Evolutionary conservation across 1,140 invertebrate genomes (phyloP).

Genomic region (Bicyclus anynana): DNA sequence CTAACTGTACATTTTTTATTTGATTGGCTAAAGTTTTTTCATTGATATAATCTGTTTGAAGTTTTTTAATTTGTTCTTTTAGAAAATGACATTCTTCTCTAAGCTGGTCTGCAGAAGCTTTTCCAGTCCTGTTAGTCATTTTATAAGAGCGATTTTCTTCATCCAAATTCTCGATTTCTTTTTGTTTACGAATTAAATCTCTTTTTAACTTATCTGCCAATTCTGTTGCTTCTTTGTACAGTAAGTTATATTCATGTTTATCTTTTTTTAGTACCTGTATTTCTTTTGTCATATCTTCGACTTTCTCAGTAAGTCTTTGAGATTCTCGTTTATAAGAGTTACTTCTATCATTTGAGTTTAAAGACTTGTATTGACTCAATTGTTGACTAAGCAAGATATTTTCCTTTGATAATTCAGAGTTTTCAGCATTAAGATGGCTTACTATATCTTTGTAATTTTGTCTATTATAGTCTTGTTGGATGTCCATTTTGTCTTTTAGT

Average conservation of each 20-base stretch:
- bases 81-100: conserved; percentile 69
- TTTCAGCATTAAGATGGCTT: conserved; percentile 64
- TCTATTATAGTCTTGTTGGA: conserved; percentile 42
- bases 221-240: conserved; percentile 55
- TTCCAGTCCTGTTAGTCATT: conserved; percentile 60
- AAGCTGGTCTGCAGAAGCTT: conserved; percentile 56
- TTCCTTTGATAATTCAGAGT: conserved; percentile 64
- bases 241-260: conserved; percentile 54
- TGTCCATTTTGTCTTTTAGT: conserved; percentile 37
- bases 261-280: conserved; percentile 56
- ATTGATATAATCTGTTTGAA: conserved; percentile 66
- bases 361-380: conserved; percentile 53
- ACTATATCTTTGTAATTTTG: conserved; percentile 64
- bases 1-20: conserved; percentile 79
- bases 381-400: conserved; percentile 59
- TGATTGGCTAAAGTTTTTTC: conserved; percentile 71
- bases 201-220: conserved; percentile 60
- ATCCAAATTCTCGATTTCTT: conserved; percentile 60
- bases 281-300: conserved; percentile 48
- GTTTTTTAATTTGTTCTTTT: conserved; percentile 66
- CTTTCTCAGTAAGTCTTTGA: conserved; percentile 46
- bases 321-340: conserved; percentile 39
- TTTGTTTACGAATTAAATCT: conserved; percentile 59
- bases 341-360: conserved; percentile 38
- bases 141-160: conserved; percentile 70